Base-by-base conservation (phyloP, 2,888 invertebrate genomes). In the Meganola albula region DNA sequence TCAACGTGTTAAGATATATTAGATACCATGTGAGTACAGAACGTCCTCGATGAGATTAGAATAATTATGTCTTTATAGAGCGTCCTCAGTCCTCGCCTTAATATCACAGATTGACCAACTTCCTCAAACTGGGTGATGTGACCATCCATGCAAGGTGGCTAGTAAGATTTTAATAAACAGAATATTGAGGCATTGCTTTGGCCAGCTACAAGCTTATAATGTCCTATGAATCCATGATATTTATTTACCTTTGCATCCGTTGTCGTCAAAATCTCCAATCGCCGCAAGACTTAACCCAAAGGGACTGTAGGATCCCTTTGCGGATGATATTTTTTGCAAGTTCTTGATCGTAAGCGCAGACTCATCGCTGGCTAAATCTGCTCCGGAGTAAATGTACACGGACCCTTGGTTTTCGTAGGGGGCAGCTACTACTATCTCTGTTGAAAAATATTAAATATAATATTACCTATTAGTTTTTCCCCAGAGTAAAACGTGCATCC, bases 381-480 rank as follows among this genome's bases (percentile, higher is more conserved):
- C 37, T 0, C 44, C 44, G 13, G 48, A 48, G 20, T 44, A 44
- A 1, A 44, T 1, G n/a, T 44, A 44, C 1, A 44, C 44, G n/a
- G 16, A 28, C 1, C 44, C 44, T 4, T 18, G 2, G 2, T 40
- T 34, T 9, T 44, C 44, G 10, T 42, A 47, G 3, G 44, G 44
- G 4, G 44, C 47, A 10, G 43, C 28, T 8, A 44, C 42, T 27
- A 33, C 44, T 9, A 44, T 26, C 9, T 44, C 44, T 44, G 16
- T 1, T 8, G 7, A 12, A 9, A 4, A 9, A 12, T 3, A 2
- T 10, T 2, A 10, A 2, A 8, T 18, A 12, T 9, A 7, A n/a
- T n/a, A n/a, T n/a, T n/a, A n/a, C n/a, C n/a, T n/a, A n/a, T n/a
- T n/a, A n/a, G n/a, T n/a, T n/a, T n/a, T n/a, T n/a, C n/a, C n/a